Evolutionary conservation across 2,113 vertebrate species (phyloP), one percentile per base, ranked within the genome.

Genomic region (Cavia aperea): DNA sequence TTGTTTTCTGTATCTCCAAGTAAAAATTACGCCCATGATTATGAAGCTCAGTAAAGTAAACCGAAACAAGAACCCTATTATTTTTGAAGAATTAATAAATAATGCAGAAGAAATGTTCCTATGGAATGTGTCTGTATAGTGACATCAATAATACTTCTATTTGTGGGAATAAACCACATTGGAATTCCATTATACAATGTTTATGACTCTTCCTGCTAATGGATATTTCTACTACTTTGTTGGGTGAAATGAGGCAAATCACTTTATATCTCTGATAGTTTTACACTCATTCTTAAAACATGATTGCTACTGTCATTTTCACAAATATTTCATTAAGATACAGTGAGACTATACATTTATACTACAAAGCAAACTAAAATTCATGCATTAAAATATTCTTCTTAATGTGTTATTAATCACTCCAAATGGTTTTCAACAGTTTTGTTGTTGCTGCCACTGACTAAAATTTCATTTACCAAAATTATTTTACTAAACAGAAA

Each of bases 1-100:
- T 33, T 88, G 72, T 88, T 89, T 94, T 85, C 29, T 86, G 4
- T 86, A 88, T 26, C 23, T 83, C 79, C 15, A 83, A 90, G 26
- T 77, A 88, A 92, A 68, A 90, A 81, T 89, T 81, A 66, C 12
- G 81, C 5, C 43, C 79, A 56, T 88, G 93, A 4, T 16, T 19
- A 75, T 43, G 9, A n/a, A 33, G 29, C 16, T 6, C 4, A 81
- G 29, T 81, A 58, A 87, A 58, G 5, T 77, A 54, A 78, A 49
- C 13, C 8, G 14, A 62, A 89, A 63, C 3, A 49, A 79, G 24
- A 1, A 89, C 15, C 14, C 2, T 15, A n/a, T 29, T 89, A 77
- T 3, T 89, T 91, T 75, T 81, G 58, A 96, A 92, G 26, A 81
- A n/a, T 51, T 46, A 4, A 49, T 43, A 63, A 36, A 66, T 66